Evolutionary conservation across 2,888 invertebrate genomes (phyloP), one percentile per base, ranked within the genome.

Genomic region (Agonopterix subpropinquella): DNA sequence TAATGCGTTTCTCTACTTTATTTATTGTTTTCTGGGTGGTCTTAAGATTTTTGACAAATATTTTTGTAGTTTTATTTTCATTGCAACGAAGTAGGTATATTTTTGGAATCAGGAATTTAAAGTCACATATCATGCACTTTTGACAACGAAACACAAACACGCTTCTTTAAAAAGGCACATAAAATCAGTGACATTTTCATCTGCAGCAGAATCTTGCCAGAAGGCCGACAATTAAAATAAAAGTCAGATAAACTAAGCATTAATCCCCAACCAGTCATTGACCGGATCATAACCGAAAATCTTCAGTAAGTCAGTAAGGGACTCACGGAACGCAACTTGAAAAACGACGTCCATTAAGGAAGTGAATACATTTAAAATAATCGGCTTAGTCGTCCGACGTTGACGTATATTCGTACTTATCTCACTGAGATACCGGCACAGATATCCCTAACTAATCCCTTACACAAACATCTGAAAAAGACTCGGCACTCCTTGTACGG

Each of bases 321-420:
- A 69, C 77, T 72, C 77, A 65, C 73, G 67, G 74, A 68, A 68
- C 73, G 67, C 70, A 59, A 75, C 74, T 80, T 87, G 87, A 88
- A 87, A 86, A 88, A 86, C 82, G 87, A 85, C 80, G 71, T 80
- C 86, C 88, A 88, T 88, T 88, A 88, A 83, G 87, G 87, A 86
- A 87, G 88, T 88, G 87, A 88, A 88, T 88, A 88, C 87, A 87
- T 88, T 88, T 88, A 86, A 88, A 87, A 87, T 88, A 87, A 88
- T 88, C 88, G 86, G 88, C 88, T 87, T 88, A 87, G 80, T 70
- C 81, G 82, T 80, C 80, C 80, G 87, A 88, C 88, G 88, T 88
- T 88, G 88, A 88, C 88, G 85, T 86, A 88, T 88, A 86, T 85
- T 84, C 85, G 82, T 85, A 87, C 86, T 88, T 88, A 88, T 87